Evolutionary conservation across 2,888 invertebrate species (phyloP), one percentile per base, ranked within the genome.

Genomic region (Acleris cristana): DNA sequence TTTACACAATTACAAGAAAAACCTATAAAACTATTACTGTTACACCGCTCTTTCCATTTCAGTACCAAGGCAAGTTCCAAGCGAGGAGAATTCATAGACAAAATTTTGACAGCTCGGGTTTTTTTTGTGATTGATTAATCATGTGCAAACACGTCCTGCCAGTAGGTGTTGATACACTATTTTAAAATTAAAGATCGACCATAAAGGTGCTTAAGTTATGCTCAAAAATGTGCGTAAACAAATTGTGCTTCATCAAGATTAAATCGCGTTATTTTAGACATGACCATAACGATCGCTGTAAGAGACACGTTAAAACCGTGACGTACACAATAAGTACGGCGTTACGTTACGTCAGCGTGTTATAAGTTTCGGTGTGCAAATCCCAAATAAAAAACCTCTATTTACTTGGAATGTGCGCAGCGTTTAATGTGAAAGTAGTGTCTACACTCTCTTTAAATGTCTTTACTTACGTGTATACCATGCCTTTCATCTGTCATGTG

Each of bases 21-120:
- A 82, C 84, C 83, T 80, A 78, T 74, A 84, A 87, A 81, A 83
- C 84, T 84, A 75, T 73, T 63, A 72, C 67, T 70, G 65, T 70
- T 72, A 72, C 57, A 68, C 72, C 72, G 72, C 72, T 71, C 69
- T 65, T 59, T 68, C 71, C 70, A 71, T 71, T 62, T 63, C 65
- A 75, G 80, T 76, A 80, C 81, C 79, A 69, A 64, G 64, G 60
- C 64, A 69, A 70, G 66, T 65, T 69, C 63, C 63, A 69, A 71
- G 74, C 76, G 75, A 79, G 74, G 70, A 73, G 65, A 71, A 74
- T 74, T 70, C 83, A 84, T 80, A 83, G 83, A 83, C 78, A 79
- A 79, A 68, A 67, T 74, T 77, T 76, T 79, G 79, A 78, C 79
- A 75, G 73, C 63, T 58, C 18, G 48, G 55, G 71, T 73, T 40